Base-by-base conservation (phyloP, 2,888 invertebrate species). In the Vanessa cardui region DNA sequence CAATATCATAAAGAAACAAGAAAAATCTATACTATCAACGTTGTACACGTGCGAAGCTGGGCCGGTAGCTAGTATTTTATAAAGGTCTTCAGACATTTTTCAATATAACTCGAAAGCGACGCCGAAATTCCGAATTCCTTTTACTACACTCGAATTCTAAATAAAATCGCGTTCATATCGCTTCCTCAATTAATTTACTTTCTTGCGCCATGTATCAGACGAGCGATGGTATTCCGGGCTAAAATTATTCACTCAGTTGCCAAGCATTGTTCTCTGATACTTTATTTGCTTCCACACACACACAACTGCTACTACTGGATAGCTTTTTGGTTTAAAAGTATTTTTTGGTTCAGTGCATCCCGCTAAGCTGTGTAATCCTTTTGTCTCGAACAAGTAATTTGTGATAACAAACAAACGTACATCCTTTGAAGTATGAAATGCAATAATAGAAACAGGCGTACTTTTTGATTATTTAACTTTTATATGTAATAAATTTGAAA, bases 231-330 rank as follows among this genome's bases (percentile, higher is more conserved):
- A 82, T 82, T 83, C 78, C 81, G 78, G 76, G 88, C 90, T 92
- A 91, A 92, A 91, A 92, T 92, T 92, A 91, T 90, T 88, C 90
- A 86, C 87, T 84, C 86, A 85, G 83, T 87, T 86, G 83, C 78
- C 84, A 79, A 78, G 86, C 87, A 92, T 92, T 92, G 92, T 92
- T 91, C 90, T 86, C 87, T 82, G 83, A 86, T 90, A 90, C 87
- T 92, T 91, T 91, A 90, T 91, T 89, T 92, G 87, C 86, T 83
- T 84, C 80, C 70, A 76, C 74, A 74, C 72, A 68, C 75, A 74
- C 76, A 50, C 50, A 21, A 21, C 21, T 50, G 21, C 75, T 74
- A 76, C 74, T 74, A 76, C 73, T 74, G 76, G 70, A 21, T 74
- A 73, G 72, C 68, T 71, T 74, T 66, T 72, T 67, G 71, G 78